Conservation (phyloP, 2,113 vertebrate species). For the Tyto alba region DNA sequence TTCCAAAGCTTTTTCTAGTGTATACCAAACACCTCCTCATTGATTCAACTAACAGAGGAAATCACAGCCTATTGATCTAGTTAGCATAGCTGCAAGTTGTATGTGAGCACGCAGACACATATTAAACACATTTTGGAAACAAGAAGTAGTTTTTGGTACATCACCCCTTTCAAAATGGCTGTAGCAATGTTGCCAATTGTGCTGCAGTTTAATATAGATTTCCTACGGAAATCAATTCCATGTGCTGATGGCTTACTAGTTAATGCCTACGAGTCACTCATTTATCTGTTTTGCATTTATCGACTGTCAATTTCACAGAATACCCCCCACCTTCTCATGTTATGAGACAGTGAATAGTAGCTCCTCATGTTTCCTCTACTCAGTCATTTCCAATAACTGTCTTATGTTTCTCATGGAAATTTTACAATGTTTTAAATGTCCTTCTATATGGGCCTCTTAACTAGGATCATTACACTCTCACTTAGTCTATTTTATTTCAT, state of each 20-base stretch:
- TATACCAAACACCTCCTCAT: neutral
- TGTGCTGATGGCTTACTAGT: constrained; percentile 13
- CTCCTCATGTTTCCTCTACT: constrained; percentile 14
- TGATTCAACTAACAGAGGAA: neutral
- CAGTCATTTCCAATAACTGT: neutral
- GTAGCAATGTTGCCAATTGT: constrained; percentile 25
- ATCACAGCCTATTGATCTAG: neutral
- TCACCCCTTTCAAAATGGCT: neutral
- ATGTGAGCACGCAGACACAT: neutral
- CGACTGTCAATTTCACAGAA: neutral
- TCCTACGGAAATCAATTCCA: constrained; percentile 52
- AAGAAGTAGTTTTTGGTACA: neutral
- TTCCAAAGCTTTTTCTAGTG: neutral
- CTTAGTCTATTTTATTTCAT: neutral
- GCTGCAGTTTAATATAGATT: constrained; percentile 24
- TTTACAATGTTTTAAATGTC: neutral
- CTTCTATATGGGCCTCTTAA: neutral
- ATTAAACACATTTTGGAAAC: neutral
- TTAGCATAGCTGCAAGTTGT: neutral
- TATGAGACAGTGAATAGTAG: constrained; percentile 29
- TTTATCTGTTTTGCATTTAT: constrained; percentile 48
- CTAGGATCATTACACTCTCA: neutral
- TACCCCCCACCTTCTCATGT: neutral
- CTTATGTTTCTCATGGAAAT: neutral
- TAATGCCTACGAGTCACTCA: neutral